phyloP scores from a whole-genome alignment of 2,797 vertebrate genomes.

The Psittacula echo region DNA sequence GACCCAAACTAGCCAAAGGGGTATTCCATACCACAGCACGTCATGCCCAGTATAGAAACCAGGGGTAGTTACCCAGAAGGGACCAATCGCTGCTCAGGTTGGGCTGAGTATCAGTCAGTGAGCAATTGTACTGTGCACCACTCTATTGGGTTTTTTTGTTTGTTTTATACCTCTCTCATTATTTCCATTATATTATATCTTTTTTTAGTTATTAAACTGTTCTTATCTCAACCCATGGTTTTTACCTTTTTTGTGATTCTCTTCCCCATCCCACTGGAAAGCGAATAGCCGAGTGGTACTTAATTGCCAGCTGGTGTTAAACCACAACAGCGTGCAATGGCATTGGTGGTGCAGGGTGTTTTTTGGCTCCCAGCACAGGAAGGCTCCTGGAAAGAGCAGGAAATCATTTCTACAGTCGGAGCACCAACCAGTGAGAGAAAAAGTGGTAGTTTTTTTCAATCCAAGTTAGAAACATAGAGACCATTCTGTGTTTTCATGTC shows the following conservation, averaged over 20 bases:
- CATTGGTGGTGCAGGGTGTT: background rate
- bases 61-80: background rate
- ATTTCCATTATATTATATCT: background rate
- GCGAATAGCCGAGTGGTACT: background rate
- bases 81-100: background rate
- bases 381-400: background rate
- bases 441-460: background rate
- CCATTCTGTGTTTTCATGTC: background rate
- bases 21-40: background rate
- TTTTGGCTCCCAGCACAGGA: background rate
- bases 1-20: background rate
- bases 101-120: background rate
- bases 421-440: background rate
- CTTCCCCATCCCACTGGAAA: background rate
- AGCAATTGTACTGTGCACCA: background rate
- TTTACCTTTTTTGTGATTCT: background rate
- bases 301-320: background rate
- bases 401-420: background rate
- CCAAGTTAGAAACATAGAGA: background rate
- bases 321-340: background rate
- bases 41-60: background rate
- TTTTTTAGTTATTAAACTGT: background rate
- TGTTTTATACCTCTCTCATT: background rate
- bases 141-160: background rate
- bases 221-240: background rate